Evolutionary conservation across 2,888 invertebrate species (phyloP), one percentile per base, ranked within the genome.

Genomic region (Parasteatoda lunata): DNA sequence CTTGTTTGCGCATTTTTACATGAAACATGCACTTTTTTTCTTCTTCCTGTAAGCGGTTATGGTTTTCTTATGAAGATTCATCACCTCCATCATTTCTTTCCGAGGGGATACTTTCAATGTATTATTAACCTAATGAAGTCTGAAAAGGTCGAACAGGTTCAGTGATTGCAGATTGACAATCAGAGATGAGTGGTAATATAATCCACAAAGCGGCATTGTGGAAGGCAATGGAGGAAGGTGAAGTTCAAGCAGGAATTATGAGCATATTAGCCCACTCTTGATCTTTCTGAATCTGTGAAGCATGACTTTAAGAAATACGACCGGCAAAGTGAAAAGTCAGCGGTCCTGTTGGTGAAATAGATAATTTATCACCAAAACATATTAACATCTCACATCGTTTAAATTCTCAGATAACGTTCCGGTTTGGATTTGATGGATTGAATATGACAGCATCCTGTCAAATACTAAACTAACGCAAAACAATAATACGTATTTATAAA

Each of bases 151-250:
- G 30, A 52, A 52, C n/a, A 48, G 77, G 77, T 77, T 77, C 77
- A 77, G 45, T 11, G 77, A n/a, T 51, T 30, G 9, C 49, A 68
- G 77, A 77, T 49, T 77, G 77, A 77, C 77, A 77, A 30, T 48
- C 48, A 49, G 76, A 76, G 59, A 48, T 45, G 64, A 64, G 59
- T 65, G 64, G 45, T 47, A 47, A 47, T 47, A n/a, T 15, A 11
- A n/a, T 45, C 52, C 64, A 77, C 77, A 77, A 77, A 77, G 68
- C 77, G 77, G 77, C 52, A 45, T 68, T 77, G 66, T 77, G 51
- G 9, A 30, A 30, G 30, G 30, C 30, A 30, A 30, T 30, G 30
- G 30, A 30, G 30, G 30, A 30, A 30, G 30, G 30, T 30, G 30
- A 30, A 2, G 30, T 30, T 30, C 30, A 30, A 30, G 30, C 30